Conservation (phyloP, 2,888 invertebrate genomes). For the Halictus ligatus region DNA sequence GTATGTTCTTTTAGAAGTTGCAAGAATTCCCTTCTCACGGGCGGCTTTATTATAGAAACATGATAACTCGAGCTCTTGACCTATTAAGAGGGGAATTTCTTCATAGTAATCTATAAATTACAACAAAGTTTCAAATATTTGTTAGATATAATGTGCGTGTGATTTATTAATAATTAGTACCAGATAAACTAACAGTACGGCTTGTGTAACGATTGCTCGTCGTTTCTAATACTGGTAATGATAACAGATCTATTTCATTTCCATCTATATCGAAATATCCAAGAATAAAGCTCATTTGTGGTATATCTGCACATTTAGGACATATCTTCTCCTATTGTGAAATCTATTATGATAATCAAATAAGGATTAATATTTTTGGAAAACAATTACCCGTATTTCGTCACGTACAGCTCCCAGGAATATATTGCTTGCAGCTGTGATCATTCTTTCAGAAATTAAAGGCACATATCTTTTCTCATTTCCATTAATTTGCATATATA, state of each 20-base stretch:
- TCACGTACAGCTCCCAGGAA: conserved; percentile 55
- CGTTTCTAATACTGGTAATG: conserved; percentile 54
- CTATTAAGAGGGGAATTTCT: conserved; percentile 54
- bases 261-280: conserved; percentile 57
- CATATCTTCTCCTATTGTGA: conserved; percentile 52
- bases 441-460: conserved; percentile 27
- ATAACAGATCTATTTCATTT: conserved; percentile 55
- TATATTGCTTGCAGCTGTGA: conserved; percentile 41
- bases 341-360: background rate
- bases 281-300: conserved; percentile 59
- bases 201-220: conserved; percentile 58
- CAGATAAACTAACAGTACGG: conserved; percentile 60
- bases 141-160: background rate
- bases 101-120: conserved; percentile 54
- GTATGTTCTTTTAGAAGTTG: conserved; percentile 24
- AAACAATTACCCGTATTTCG: conserved; percentile 49
- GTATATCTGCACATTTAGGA: conserved; percentile 43
- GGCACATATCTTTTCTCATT: conserved; percentile 75
- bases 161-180: conserved; percentile 33
- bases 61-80: conserved; percentile 58
- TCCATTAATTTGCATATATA: conserved; percentile 84
- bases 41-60: conserved; percentile 57
- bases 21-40: conserved; percentile 16
- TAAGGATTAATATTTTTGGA: background rate
- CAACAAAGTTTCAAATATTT: background rate